Evolutionary conservation across 2,797 vertebrate species (phyloP), one percentile per base, ranked within the genome.

Genomic region (Harpagifer antarcticus): DNA sequence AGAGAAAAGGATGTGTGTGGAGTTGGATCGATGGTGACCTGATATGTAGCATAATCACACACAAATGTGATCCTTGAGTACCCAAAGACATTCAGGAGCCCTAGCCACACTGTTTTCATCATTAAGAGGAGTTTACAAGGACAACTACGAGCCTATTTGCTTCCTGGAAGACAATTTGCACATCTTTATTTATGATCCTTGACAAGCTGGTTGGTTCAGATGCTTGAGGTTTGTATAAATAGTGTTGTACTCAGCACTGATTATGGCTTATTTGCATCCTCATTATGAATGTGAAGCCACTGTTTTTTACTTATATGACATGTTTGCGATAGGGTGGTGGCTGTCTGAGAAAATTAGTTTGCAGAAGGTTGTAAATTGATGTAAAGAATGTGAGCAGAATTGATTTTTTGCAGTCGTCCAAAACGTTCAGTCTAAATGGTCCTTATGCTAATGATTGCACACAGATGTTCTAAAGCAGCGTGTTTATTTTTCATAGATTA

Each of bases 41-140:
- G 70, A 85, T 86, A 68, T 52, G n/a, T 40, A 65, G 47, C 17
- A 54, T 68, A 85, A 79, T 85, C 71, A 72, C 15, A 40, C 55
- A 72, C 44, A 45, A 55, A 86, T 73, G 75, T 56, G 69, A 82
- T 81, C 64, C 68, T 40, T 43, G 31, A 62, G 44, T 47, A 68
- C 48, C 49, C 23, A 62, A 13, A 58, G 42, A 69, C 40, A 52
- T 9, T 3, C 55, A 47, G 12, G 42, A 50, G 42, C 14, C 59
- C 20, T 12, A 78, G 27, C 33, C n/a, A 45, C 19, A n/a, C 20
- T 67, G 23, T 33, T 69, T 23, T 73, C 63, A 9, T 66, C 11
- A 65, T 76, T 31, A 57, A 67, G 23, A 61, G 20, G 15, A 63
- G 40, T 80, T 76, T 44, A 63, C 23, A 65, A 68, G 44, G 45